A percentile compares a stretch with the other conserved stretches of the same genome.
Conservation (phyloP, 1,140 invertebrate genomes). For the Philopotamus ludificatus region DNA sequence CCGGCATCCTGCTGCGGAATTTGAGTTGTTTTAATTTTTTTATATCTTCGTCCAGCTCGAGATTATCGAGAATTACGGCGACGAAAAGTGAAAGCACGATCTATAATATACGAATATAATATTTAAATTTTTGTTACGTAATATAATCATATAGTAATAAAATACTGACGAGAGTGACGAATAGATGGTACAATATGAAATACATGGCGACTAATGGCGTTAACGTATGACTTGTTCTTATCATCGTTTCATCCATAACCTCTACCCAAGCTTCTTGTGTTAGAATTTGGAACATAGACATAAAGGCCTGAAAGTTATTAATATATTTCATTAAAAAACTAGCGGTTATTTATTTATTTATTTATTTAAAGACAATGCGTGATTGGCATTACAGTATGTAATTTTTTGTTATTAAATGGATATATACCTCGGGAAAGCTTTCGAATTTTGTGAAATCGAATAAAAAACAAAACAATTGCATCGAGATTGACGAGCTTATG, state of each 20-base stretch:
- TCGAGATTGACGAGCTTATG: conserved; percentile 97
- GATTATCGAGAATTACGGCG: conserved; percentile 98
- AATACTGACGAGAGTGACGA: conserved; percentile 90
- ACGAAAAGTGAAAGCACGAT: conserved; percentile 99
- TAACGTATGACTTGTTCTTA: conserved; percentile 82
- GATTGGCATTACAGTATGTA: background rate
- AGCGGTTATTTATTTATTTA: background rate
- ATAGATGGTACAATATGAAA: conserved; percentile 98
- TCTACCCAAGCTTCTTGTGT: conserved; percentile 99
- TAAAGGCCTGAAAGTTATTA: conserved; percentile 85
- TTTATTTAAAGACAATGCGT: no score
- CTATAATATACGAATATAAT: conserved; percentile 58
- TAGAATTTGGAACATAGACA: conserved; percentile 99
- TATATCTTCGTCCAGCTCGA: conserved; percentile 98
- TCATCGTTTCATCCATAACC: conserved; percentile 98
- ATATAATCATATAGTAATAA: conserved; percentile 1
- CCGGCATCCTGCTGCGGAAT: conserved; percentile 94
- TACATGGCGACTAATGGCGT: conserved; percentile 96
- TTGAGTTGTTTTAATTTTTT: conserved; percentile 98
- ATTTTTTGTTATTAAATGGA: conserved; percentile 18
- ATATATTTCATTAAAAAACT: no score
- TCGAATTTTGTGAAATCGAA: conserved; percentile 96
- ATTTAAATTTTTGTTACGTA: background rate
- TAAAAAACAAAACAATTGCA: conserved; percentile 97
- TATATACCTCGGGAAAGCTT: conserved; percentile 89